phyloP scores from a whole-genome alignment of 2,113 vertebrate genomes.

The Triplophysa tibetana region DNA sequence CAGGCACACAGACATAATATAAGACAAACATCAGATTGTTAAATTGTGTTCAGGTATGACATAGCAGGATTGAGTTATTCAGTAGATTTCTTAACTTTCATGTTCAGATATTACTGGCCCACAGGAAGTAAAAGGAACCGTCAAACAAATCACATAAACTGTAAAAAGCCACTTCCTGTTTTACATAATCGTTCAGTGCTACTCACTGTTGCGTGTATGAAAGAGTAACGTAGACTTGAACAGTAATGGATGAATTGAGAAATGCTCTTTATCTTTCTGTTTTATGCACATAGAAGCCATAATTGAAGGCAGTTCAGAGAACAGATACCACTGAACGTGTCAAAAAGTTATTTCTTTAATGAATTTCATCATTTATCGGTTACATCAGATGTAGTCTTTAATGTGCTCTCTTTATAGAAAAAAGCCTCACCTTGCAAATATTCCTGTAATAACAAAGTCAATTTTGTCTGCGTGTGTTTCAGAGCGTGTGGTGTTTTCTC shows the following conservation, averaged over 20 bases:
- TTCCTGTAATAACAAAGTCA: too few relatives aligned
- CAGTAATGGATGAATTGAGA: background rate
- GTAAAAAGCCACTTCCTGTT: constrained; percentile 19
- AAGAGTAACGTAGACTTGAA: background rate
- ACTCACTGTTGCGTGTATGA: background rate
- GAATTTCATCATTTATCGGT: too few relatives aligned
- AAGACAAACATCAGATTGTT: background rate
- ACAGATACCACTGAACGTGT: too few relatives aligned
- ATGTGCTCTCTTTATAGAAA: too few relatives aligned
- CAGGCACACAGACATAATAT: too few relatives aligned
- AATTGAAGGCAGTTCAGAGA: too few relatives aligned
- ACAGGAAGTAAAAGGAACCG: background rate
- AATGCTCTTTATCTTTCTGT: background rate
- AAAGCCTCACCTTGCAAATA: too few relatives aligned
- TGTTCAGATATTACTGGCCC: background rate
- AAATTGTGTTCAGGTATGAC: background rate
- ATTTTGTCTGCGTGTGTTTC: constrained; percentile 6
- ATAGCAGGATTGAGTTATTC: background rate
- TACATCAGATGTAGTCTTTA: too few relatives aligned
- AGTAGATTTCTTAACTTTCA: background rate
- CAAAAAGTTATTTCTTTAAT: too few relatives aligned
- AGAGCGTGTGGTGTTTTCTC: constrained; percentile 84
- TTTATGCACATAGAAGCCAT: too few relatives aligned
- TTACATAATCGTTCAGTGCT: background rate
- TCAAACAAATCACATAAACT: constrained; percentile 14